Evolutionary conservation across 1,140 invertebrate species (phyloP), one percentile per base, ranked within the genome.

Genomic region (Aphidius gifuensis): DNA sequence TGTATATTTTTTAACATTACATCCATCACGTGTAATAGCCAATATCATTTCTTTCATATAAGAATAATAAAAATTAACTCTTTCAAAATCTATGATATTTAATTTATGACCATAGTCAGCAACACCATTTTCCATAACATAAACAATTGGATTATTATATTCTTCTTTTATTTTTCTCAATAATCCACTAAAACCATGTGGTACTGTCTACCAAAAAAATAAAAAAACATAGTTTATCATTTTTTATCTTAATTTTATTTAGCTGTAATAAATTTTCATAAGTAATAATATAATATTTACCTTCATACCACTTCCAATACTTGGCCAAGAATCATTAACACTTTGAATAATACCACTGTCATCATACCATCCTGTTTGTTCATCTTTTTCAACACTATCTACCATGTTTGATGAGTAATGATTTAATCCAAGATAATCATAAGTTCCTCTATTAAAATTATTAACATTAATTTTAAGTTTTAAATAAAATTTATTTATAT

Each of bases 111-210:
- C 23, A 2, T 76, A 68, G 66, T 85, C 86, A 1, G 79, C 65
- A 64, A 83, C 82, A 1, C 90, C 90, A 73, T 91, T 92, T 83
- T 92, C 90, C 1, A 89, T 89, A 1, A 92, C 83, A 58, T 89
- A 86, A 21, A 92, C 84, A 38, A 84, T 81, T 5, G 86, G 83
- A 69, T 86, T 86, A 46, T 86, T 83, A 71, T 91, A 92, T 44
- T 84, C 83, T 39, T 84, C 81, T 50, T 85, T 84, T 55, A 92
- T 87, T 85, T 87, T 90, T 57, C 84, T 85, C n/a, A 92, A 74
- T 39, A 87, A 72, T 66, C 85, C 85, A 23, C 88, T 80, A 61
- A 92, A 83, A 7, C 88, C 90, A 81, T 85, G 87, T 6, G 89
- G 88, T 32, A 86, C 83, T 4, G 69, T 46, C 75, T 77, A 16